These are phyloP conservation scores for Scomberomorus guttatus DNA, from an alignment of 2,797 vertebrate species.

Conservation along the genomic window DNA sequence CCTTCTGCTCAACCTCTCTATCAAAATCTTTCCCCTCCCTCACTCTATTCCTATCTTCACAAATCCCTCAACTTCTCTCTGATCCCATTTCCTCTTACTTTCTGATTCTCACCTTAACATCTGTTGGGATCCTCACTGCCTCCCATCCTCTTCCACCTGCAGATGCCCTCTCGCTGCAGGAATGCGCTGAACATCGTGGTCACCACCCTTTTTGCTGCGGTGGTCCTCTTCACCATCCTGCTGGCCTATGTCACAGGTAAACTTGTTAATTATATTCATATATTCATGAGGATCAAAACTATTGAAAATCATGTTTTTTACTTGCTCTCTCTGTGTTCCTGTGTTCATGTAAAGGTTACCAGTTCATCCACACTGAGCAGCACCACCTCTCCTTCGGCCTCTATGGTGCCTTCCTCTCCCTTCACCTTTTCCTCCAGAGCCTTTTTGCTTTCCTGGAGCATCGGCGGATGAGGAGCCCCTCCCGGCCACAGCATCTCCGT, in stretches of 20 bases:
- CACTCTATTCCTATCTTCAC: not conserved
- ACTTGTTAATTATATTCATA: not conserved
- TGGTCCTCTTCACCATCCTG: slow-evolving; percentile 94
- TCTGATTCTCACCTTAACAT: not conserved
- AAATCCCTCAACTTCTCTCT: not conserved
- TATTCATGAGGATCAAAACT: not conserved
- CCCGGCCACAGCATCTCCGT: slow-evolving; percentile 81
- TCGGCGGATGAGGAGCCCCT: slow-evolving; percentile 89
- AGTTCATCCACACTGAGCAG: slow-evolving; percentile 98
- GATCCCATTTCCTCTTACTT: not conserved
- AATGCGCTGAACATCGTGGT: slow-evolving; percentile 91
- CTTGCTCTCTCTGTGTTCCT: not conserved
- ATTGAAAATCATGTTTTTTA: not conserved
- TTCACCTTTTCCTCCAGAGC: slow-evolving; percentile 96
- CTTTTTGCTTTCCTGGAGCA: slow-evolving; percentile 98
- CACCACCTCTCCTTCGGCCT: slow-evolving; percentile 98
- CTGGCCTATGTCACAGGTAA: slow-evolving; percentile 94
- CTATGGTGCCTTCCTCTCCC: slow-evolving; percentile 96
- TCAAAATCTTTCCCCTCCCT: not conserved
- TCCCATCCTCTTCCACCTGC: slow-evolving; percentile 22
- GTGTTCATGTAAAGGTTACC: slow-evolving; percentile 87
- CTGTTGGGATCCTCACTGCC: not conserved
- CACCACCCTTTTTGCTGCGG: slow-evolving; percentile 95
- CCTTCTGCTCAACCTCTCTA: not conserved
- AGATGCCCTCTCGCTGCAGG: slow-evolving; percentile 94